phyloP scores from a whole-genome alignment of 2,888 invertebrate species.

The Cryptus viduatorius region DNA sequence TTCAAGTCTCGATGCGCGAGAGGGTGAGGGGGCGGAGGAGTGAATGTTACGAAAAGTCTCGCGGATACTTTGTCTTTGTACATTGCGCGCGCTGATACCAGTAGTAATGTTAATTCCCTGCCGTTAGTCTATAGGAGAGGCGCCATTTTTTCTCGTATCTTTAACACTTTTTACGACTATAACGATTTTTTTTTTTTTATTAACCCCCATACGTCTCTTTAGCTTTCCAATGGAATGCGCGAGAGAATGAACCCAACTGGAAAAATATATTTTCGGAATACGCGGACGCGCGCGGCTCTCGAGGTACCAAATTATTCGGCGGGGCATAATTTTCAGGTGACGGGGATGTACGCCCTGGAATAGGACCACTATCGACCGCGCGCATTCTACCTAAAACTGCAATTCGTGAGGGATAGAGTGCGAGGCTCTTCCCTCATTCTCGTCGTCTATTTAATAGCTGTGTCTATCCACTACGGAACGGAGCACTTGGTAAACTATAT shows the following conservation, averaged over 20 bases:
- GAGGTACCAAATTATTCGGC: constrained; percentile 25
- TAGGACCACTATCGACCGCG: constrained; percentile 20
- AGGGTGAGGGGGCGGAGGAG: background rate
- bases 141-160: too few relatives aligned
- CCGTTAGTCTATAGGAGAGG: too few relatives aligned
- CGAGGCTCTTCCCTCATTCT: background rate
- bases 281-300: constrained; percentile 3
- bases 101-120: too few relatives aligned
- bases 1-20: constrained; percentile 37
- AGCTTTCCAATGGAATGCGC: background rate
- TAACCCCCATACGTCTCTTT: background rate
- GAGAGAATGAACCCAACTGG: background rate
- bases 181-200: background rate
- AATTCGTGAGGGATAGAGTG: background rate
- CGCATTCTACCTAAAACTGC: constrained; percentile 6
- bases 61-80: background rate
- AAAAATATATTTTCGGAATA: constrained; percentile 11
- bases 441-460: constrained; percentile 15
- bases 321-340: constrained; percentile 40
- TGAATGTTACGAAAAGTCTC: background rate
- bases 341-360: background rate
- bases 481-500: background rate
- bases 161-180: too few relatives aligned
- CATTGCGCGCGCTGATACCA: background rate
- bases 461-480: background rate